Percentiles rank a stretch among this genome's conserved stretches.
phyloP scores from a whole-genome alignment of 1,140 invertebrate species.

The Lasioglossum baleicum region DNA sequence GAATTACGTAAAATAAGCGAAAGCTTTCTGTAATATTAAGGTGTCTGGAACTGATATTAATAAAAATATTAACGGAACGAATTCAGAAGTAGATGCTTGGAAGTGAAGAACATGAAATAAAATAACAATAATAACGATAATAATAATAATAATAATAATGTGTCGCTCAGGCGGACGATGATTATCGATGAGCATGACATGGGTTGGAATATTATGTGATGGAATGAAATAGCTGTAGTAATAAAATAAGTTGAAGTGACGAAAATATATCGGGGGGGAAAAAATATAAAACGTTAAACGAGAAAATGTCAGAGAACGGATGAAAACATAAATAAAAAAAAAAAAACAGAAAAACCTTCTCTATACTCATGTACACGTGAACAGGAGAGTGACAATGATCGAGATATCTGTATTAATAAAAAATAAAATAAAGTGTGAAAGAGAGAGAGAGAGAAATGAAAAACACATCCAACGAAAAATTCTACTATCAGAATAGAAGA shows the following conservation, averaged over 20 bases:
- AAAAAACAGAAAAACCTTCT: slow-evolving; percentile 23
- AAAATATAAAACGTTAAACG: slow-evolving; percentile 55
- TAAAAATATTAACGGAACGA: slow-evolving; percentile 73
- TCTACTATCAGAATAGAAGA: neutral
- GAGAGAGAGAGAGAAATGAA: neutral
- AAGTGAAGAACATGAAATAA: slow-evolving; percentile 73
- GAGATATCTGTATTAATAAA: slow-evolving; percentile 36
- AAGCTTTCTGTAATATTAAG: slow-evolving; percentile 76
- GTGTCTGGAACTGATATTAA: slow-evolving; percentile 71
- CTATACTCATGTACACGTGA: slow-evolving; percentile 22
- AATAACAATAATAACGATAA: slow-evolving; percentile 45
- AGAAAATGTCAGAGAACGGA: slow-evolving; percentile 55
- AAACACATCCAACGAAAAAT: slow-evolving; percentile 4
- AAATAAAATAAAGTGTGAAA: slow-evolving; percentile 14
- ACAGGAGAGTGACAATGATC: slow-evolving; percentile 38
- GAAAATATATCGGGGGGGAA: slow-evolving; percentile 54
- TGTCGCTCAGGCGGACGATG: slow-evolving; percentile 60
- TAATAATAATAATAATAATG: slow-evolving; percentile 58
- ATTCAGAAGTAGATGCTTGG: slow-evolving; percentile 75
- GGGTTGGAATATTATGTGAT: slow-evolving; percentile 44
- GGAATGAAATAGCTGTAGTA: slow-evolving; percentile 64
- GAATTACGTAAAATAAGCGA: slow-evolving; percentile 77
- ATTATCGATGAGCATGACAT: slow-evolving; percentile 55
- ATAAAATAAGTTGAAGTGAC: slow-evolving; percentile 68
- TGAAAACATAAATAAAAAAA: slow-evolving; percentile 35